Evolutionary conservation across 2,888 invertebrate genomes (phyloP).

Genomic region (Orthosia gothica): DNA sequence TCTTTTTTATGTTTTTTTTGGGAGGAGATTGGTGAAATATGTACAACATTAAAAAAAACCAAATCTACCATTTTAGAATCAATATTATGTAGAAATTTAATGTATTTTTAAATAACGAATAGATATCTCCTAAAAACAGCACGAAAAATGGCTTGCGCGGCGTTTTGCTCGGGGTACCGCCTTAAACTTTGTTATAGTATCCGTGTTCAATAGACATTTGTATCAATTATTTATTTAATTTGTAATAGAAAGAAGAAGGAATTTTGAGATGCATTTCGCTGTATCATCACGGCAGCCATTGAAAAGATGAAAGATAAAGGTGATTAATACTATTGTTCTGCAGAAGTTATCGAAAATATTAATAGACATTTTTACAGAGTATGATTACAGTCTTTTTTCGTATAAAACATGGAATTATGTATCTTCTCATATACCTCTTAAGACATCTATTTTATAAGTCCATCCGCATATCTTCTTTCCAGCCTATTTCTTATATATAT

Average conservation of each 20-base stretch:
- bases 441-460: not conserved
- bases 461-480: slow-evolving; percentile 4
- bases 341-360: not conserved
- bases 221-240: slow-evolving; percentile 35
- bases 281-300: not conserved
- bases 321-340: not conserved
- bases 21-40: no score
- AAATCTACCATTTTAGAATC: no score
- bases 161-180: no score
- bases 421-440: not conserved
- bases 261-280: not conserved
- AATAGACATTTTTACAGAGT: not conserved
- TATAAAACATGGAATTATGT: not conserved
- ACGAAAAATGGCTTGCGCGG: no score
- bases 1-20: no score
- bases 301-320: not conserved
- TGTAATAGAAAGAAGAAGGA: slow-evolving; percentile 10
- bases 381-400: not conserved
- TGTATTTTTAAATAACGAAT: no score
- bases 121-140: no score
- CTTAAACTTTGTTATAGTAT: slow-evolving; percentile 8
- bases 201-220: slow-evolving; percentile 18
- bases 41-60: no score
- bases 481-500: slow-evolving; percentile 22
- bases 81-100: no score